Evolutionary conservation across 1,140 invertebrate species (phyloP).

Genomic region (Rhyacophila brunnea): DNA sequence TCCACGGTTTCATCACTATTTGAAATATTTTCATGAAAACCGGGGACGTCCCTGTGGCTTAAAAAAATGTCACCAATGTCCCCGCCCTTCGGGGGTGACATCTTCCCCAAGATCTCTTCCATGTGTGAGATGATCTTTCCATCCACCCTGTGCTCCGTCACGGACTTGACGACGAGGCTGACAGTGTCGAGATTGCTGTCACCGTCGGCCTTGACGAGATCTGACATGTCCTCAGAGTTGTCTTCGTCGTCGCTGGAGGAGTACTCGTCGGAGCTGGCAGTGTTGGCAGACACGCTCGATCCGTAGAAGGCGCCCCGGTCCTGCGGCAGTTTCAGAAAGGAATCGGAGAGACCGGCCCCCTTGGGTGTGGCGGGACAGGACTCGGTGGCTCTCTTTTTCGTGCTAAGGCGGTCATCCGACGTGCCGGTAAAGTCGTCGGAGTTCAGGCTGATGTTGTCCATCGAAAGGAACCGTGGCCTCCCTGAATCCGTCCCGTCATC

Average conservation of each 20-base stretch:
- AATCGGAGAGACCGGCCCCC: constrained; percentile 42
- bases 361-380: constrained; percentile 48
- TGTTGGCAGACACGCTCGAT: constrained; percentile 44
- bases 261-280: constrained; percentile 50
- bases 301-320: constrained; percentile 42
- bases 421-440: constrained; percentile 22
- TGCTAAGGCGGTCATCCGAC: constrained; percentile 7
- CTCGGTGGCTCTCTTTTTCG: constrained; percentile 39
- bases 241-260: constrained; percentile 52
- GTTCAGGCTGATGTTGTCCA: constrained; percentile 26
- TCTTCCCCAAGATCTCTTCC: constrained; percentile 44
- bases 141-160: constrained; percentile 46
- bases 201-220: constrained; percentile 39
- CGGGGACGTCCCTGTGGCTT: too few relatives aligned
- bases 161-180: constrained; percentile 55
- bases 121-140: constrained; percentile 44
- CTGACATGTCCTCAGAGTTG: constrained; percentile 43
- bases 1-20: too few relatives aligned
- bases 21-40: too few relatives aligned
- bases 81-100: constrained; percentile 7
- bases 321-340: constrained; percentile 47
- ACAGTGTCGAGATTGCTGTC: constrained; percentile 52
- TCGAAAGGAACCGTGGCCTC: constrained; percentile 22
- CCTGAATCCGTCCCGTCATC: constrained; percentile 2
- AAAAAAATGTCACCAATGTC: too few relatives aligned